Conservation (phyloP, 2,888 invertebrate species). For the Tyria jacobaeae region DNA sequence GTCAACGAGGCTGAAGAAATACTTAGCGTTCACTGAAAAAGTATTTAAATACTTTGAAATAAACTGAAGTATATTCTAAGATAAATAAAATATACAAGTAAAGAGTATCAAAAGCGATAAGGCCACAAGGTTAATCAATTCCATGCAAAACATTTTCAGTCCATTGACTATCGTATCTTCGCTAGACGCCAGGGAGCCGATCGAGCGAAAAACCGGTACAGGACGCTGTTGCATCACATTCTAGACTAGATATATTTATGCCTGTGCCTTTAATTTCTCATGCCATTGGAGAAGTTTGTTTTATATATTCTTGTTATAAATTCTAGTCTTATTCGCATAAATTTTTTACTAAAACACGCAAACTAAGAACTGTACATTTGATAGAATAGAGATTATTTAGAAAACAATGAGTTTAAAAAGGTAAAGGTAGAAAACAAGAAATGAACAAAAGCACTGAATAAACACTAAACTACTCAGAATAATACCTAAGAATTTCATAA, state of each 20-base stretch:
- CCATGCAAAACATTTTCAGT: slow-evolving; percentile 69
- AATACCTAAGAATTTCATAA: slow-evolving; percentile 49
- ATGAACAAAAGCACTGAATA: too few species aligned
- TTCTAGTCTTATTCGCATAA: neutral
- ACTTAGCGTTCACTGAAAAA: neutral
- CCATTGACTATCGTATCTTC: slow-evolving; percentile 70
- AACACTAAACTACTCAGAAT: slow-evolving; percentile 57
- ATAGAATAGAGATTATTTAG: neutral
- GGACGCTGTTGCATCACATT: slow-evolving; percentile 68
- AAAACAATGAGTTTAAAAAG: too few species aligned
- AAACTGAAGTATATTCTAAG: slow-evolving; percentile 20
- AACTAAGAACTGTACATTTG: neutral
- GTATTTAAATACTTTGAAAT: slow-evolving; percentile 12
- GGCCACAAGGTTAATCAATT: slow-evolving; percentile 68
- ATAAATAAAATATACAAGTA: slow-evolving; percentile 33
- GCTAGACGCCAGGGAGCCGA: slow-evolving; percentile 82
- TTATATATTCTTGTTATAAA: neutral
- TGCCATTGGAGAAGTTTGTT: slow-evolving; percentile 3
- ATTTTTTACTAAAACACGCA: too few species aligned
- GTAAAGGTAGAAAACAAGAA: neutral
- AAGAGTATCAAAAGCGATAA: slow-evolving; percentile 52
- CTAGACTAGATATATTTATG: slow-evolving; percentile 60
- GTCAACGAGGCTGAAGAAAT: slow-evolving; percentile 4
- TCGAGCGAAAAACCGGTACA: slow-evolving; percentile 73
- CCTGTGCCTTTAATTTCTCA: slow-evolving; percentile 14